These are phyloP conservation scores for Catocala fraxini DNA, from an alignment of 2,888 invertebrate species.

Conservation along the genomic window DNA sequence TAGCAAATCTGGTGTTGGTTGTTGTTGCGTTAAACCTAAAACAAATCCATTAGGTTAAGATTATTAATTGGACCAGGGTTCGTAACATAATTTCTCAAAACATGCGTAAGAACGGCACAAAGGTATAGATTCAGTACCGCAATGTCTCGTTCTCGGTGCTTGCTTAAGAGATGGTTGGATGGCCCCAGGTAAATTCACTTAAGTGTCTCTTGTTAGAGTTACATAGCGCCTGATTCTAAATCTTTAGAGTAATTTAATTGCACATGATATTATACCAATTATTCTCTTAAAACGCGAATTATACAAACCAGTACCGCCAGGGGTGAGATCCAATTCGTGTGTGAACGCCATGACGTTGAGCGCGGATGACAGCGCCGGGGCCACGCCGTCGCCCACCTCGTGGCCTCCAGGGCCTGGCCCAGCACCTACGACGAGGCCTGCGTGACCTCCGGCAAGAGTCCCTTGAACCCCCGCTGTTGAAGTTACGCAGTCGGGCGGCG, in stretches of 20 bases:
- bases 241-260: too few relatives aligned
- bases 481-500: slow-evolving; percentile 77
- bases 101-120: too few relatives aligned
- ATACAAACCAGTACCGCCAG: slow-evolving; percentile 17
- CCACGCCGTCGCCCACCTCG: slow-evolving; percentile 76
- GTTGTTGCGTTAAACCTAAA: slow-evolving; percentile 56
- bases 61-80: not conserved
- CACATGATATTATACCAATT: too few relatives aligned
- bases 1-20: slow-evolving; percentile 75
- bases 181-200: too few relatives aligned
- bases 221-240: too few relatives aligned
- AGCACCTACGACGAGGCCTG: slow-evolving; percentile 48
- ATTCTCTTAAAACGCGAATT: not conserved
- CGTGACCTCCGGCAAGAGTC: slow-evolving; percentile 32
- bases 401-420: slow-evolving; percentile 68
- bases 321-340: slow-evolving; percentile 88
- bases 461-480: slow-evolving; percentile 39
- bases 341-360: slow-evolving; percentile 95
- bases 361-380: slow-evolving; percentile 90
- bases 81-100: too few relatives aligned
- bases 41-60: not conserved
- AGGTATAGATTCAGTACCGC: too few relatives aligned
- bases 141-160: too few relatives aligned
- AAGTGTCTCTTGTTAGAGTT: too few relatives aligned
- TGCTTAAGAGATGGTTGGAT: too few relatives aligned